These are phyloP conservation scores for Bimastos eiseni DNA, from an alignment of 2,888 invertebrate genomes.

Conservation along the genomic window DNA sequence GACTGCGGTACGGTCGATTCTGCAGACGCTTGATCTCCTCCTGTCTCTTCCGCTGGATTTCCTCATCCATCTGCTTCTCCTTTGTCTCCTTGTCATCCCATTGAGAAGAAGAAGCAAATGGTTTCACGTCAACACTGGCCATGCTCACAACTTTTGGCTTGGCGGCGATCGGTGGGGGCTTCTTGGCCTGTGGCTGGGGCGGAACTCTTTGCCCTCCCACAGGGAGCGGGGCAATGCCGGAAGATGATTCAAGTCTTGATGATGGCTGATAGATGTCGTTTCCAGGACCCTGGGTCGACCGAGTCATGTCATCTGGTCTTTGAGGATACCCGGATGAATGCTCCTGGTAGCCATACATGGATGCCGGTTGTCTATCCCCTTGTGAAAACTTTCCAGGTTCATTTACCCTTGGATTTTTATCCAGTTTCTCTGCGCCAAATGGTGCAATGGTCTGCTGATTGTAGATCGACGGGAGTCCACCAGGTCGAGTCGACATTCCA, in stretches of 20 bases:
- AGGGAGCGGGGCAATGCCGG: not conserved
- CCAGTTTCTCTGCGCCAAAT: not conserved
- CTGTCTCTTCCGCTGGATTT: constrained; percentile 39
- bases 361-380: not conserved
- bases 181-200: constrained; percentile 27
- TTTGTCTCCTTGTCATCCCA: constrained; percentile 73
- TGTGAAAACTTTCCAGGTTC: not conserved
- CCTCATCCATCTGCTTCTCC: constrained; percentile 43
- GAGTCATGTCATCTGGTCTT: not conserved
- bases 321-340: not conserved
- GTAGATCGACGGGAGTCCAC: not conserved
- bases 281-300: not conserved
- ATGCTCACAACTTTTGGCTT: constrained; percentile 38
- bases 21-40: constrained; percentile 70
- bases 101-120: constrained; percentile 65
- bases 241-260: not conserved
- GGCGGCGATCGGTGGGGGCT: constrained; percentile 40
- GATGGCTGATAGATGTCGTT: not conserved
- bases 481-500: not conserved
- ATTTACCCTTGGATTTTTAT: not conserved
- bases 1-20: constrained; percentile 61
- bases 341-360: not conserved
- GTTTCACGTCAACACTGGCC: constrained; percentile 25
- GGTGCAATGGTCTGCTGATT: constrained; percentile 6
- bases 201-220: not conserved